Evolutionary conservation across 2,797 vertebrate species (phyloP).

Genomic region (Heterohyrax brucei): DNA sequence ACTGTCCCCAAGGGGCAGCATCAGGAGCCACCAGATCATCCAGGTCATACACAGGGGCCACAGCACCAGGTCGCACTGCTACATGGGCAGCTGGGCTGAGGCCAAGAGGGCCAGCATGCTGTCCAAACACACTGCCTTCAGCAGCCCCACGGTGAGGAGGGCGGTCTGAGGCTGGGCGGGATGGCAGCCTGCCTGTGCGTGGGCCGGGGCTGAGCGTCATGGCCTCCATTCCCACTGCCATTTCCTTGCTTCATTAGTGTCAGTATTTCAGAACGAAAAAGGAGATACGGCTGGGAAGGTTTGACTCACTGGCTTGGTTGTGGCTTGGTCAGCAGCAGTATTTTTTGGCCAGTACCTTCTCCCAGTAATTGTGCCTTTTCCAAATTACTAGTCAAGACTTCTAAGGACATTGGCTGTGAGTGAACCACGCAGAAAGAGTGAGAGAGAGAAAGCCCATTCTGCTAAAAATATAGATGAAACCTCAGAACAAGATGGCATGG

Average conservation of each 20-base stretch:
- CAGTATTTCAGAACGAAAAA: too few relatives aligned
- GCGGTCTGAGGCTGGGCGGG: too few relatives aligned
- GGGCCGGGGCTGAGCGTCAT: too few relatives aligned
- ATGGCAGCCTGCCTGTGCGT: too few relatives aligned
- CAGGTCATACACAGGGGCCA: slow-evolving; percentile 94
- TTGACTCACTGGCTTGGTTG: too few relatives aligned
- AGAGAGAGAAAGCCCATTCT: neutral
- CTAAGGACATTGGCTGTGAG: neutral
- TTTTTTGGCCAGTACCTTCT: neutral
- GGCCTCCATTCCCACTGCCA: rapidly evolving
- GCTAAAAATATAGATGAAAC: neutral
- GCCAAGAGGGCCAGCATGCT: slow-evolving; percentile 97
- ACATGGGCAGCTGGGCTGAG: slow-evolving; percentile 96
- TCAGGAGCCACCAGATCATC: slow-evolving; percentile 95
- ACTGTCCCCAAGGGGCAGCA: slow-evolving; percentile 93
- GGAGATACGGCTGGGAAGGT: neutral
- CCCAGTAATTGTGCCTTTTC: neutral
- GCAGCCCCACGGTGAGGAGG: slow-evolving; percentile 97
- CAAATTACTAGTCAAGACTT: neutral
- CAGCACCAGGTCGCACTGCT: slow-evolving; percentile 96
- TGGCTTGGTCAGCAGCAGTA: neutral
- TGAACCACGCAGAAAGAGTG: neutral
- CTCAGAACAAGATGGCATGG: neutral
- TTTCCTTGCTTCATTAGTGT: rapidly evolving
- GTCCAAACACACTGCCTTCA: slow-evolving; percentile 98